Conservation (phyloP, 2,113 vertebrate species). For the Terrapene triunguis region DNA sequence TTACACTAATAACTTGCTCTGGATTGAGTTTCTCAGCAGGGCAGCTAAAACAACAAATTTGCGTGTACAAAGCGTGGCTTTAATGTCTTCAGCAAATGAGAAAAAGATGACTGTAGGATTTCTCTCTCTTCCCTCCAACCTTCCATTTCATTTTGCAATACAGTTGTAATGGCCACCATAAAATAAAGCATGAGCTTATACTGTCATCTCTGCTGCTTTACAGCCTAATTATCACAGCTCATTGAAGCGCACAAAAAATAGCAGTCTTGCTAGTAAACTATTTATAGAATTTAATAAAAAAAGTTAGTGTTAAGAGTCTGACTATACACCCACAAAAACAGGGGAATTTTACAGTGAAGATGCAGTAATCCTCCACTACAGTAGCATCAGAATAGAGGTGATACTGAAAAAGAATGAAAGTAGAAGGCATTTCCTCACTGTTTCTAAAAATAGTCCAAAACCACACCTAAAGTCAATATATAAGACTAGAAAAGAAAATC, state of each 20-base stretch:
- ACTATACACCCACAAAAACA: not conserved
- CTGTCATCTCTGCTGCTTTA: slow-evolving; percentile 18
- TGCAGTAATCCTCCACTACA: not conserved
- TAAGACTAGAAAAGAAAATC: not conserved
- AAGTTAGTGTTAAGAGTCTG: not conserved
- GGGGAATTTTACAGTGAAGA: not conserved
- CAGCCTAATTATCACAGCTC: slow-evolving; percentile 38
- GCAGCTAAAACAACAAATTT: not conserved
- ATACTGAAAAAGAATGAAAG: not conserved
- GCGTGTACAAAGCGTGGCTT: not conserved
- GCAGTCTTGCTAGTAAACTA: slow-evolving; percentile 5
- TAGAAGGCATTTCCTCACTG: not conserved
- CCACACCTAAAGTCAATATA: not conserved
- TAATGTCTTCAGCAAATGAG: slow-evolving; percentile 12
- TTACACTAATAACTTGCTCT: not conserved
- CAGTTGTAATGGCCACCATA: slow-evolving; percentile 28
- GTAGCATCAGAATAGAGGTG: not conserved
- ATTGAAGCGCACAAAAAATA: slow-evolving; percentile 15
- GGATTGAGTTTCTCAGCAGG: not conserved
- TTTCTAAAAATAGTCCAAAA: slow-evolving; percentile 39
- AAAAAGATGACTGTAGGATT: not conserved
- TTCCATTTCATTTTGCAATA: slow-evolving; percentile 37
- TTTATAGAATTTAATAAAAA: slow-evolving; percentile 34
- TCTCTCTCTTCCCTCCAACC: not conserved
- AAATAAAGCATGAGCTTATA: slow-evolving; percentile 30